Conservation (phyloP, 2,888 invertebrate genomes). For the Slavum lentiscoides region DNA sequence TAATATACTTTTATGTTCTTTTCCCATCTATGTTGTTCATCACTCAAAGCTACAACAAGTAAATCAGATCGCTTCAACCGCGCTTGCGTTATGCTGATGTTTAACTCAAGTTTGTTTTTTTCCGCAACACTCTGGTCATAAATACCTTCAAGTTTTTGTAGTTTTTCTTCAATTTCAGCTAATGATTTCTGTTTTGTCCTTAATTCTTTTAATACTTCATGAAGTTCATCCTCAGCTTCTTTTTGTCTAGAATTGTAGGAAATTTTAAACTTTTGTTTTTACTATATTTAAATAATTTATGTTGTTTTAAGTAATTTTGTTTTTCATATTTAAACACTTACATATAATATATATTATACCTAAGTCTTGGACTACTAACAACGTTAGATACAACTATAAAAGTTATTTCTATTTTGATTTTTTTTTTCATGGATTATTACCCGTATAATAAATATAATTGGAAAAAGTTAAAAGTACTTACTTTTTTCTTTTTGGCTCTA, state of each 20-base stretch:
- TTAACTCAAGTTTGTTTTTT: slow-evolving; percentile 73
- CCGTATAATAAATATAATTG: too few species aligned
- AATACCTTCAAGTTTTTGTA: slow-evolving; percentile 64
- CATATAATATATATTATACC: too few species aligned
- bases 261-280: neutral
- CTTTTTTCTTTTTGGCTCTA: slow-evolving; percentile 79
- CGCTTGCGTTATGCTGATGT: slow-evolving; percentile 76
- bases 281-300: neutral
- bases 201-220: slow-evolving; percentile 59
- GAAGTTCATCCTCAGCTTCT: slow-evolving; percentile 76
- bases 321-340: too few species aligned
- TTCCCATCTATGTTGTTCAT: slow-evolving; percentile 81
- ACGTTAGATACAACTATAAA: too few species aligned
- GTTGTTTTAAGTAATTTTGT: too few species aligned
- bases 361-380: too few species aligned
- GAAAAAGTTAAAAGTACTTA: neutral
- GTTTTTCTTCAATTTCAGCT: slow-evolving; percentile 77
- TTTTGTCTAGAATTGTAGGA: slow-evolving; percentile 18
- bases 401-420: too few species aligned
- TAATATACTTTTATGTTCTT: slow-evolving; percentile 65
- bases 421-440: too few species aligned
- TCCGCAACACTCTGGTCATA: slow-evolving; percentile 75
- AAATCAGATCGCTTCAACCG: slow-evolving; percentile 80
- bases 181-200: slow-evolving; percentile 79
- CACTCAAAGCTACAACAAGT: slow-evolving; percentile 81